phyloP scores from a whole-genome alignment of 2,797 vertebrate species.

The Sandelia bainsii region DNA sequence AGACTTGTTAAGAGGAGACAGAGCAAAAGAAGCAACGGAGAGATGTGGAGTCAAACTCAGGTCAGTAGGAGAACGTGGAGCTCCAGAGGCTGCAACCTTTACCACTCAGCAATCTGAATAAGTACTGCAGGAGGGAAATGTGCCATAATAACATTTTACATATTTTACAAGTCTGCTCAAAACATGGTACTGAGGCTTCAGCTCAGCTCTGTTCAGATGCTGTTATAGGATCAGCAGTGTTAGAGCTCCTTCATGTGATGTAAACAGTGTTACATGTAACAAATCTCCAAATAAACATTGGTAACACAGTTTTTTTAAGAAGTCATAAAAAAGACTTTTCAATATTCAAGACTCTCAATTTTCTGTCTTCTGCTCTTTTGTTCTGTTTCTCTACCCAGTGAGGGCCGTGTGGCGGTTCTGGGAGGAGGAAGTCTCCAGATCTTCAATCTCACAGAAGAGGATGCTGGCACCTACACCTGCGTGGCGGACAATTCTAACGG shows the following conservation, averaged over 20 bases:
- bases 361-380: conserved; percentile 1
- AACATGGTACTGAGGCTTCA: not conserved
- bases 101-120: conserved; percentile 10
- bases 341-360: not conserved
- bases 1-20: conserved; percentile 36
- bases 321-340: not conserved
- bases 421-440: conserved; percentile 90
- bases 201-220: not conserved
- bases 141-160: conserved; percentile 38
- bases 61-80: conserved; percentile 44
- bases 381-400: conserved; percentile 62
- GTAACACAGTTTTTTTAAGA: not conserved
- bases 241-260: conserved; percentile 3
- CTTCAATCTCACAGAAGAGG: conserved; percentile 85
- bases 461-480: conserved; percentile 91
- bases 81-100: conserved; percentile 24
- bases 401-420: conserved; percentile 81
- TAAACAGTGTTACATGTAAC: not conserved
- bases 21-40: conserved; percentile 29
- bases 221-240: not conserved
- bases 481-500: conserved; percentile 87
- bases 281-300: conserved; percentile 3
- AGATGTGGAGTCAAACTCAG: conserved; percentile 53
- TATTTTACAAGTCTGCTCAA: conserved; percentile 24
- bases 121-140: conserved; percentile 27